Evolutionary conservation across 2,113 vertebrate species (phyloP), one percentile per base, ranked within the genome.

Genomic region (Perognathus longimembris): DNA sequence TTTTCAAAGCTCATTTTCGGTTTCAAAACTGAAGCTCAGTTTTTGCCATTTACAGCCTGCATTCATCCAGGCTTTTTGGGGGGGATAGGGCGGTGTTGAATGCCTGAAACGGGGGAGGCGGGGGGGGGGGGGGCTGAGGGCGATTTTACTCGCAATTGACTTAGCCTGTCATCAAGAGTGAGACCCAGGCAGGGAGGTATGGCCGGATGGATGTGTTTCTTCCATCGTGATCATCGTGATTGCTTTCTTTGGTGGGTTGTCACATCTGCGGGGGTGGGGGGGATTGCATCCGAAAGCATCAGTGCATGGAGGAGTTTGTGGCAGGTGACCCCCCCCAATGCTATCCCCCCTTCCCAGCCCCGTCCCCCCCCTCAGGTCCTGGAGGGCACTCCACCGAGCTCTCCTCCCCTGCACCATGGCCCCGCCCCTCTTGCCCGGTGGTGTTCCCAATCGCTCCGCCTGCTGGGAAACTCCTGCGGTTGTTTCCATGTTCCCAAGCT

Each of bases 301-400:
- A 71, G 5, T 40, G 17, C 3, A 0, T 22, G 36, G 54, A 40
- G 69, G 30, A 6, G 0, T 86, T 32, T 61, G 38, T 10, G 10
- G n/a, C 24, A 38, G 6, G 26, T 66, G 30, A 59, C 28, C 38
- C 24, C 18, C 17, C 6, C n/a, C n/a, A n/a, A n/a, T n/a, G n/a
- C n/a, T n/a, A n/a, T n/a, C n/a, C n/a, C n/a, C n/a, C n/a, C n/a
- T n/a, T n/a, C n/a, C n/a, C n/a, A n/a, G n/a, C n/a, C n/a, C n/a
- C n/a, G n/a, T n/a, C n/a, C n/a, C n/a, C n/a, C n/a, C n/a, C n/a
- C n/a, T n/a, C n/a, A n/a, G n/a, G n/a, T n/a, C n/a, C n/a, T n/a
- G n/a, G n/a, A n/a, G n/a, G n/a, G n/a, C n/a, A n/a, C n/a, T 6
- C 64, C 69, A 1, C n/a, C 2, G 0, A 4, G 8, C 15, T 61